These are phyloP conservation scores for Diphyllodes magnificus DNA, from an alignment of 2,113 vertebrate species.

Conservation along the genomic window DNA sequence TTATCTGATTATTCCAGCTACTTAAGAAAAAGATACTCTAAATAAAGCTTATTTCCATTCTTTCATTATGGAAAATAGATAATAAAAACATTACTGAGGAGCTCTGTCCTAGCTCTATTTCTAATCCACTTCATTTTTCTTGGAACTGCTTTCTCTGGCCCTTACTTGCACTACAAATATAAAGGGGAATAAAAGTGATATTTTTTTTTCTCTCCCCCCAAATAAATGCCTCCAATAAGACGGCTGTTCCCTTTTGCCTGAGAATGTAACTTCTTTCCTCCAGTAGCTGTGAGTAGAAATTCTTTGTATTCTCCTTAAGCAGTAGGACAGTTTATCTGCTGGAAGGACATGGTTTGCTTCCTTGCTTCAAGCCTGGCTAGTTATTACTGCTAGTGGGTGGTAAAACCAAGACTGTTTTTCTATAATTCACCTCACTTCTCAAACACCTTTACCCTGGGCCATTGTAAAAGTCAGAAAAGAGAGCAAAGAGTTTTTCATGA, in stretches of 20 bases:
- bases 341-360: not conserved
- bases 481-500: not conserved
- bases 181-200: not conserved
- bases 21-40: not conserved
- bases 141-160: not conserved
- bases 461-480: not conserved
- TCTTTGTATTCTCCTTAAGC: not conserved
- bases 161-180: not conserved
- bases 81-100: not conserved
- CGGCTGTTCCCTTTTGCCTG: not conserved
- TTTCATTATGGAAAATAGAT: not conserved
- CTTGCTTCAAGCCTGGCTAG: not conserved
- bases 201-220: not conserved
- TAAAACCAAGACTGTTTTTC: not conserved
- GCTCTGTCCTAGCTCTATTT: not conserved
- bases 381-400: not conserved
- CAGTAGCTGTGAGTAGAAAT: not conserved
- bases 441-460: not conserved
- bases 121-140: not conserved
- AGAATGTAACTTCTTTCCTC: not conserved
- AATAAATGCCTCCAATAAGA: not conserved
- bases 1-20: conserved; percentile 6
- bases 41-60: conserved; percentile 6
- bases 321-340: not conserved
- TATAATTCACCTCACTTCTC: not conserved